Evolutionary conservation across 2,888 invertebrate genomes (phyloP).

Genomic region (Apamea epomidion): DNA sequence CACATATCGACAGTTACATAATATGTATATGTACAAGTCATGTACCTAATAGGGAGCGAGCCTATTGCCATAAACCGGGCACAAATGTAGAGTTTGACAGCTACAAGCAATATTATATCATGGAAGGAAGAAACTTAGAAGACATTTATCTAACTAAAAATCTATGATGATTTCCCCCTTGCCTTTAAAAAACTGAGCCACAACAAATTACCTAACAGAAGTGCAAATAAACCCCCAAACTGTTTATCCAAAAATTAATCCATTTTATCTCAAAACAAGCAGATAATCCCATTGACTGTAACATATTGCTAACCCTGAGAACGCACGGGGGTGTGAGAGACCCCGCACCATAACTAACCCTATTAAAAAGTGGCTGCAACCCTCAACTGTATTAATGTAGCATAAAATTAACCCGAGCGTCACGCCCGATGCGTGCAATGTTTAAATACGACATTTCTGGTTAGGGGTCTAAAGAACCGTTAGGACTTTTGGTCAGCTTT

Average conservation of each 20-base stretch:
- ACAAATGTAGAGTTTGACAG: background rate
- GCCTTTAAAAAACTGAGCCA: background rate
- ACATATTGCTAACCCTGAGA: slow-evolving; percentile 85
- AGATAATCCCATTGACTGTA: slow-evolving; percentile 81
- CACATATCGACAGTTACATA: background rate
- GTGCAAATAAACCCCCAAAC: slow-evolving; percentile 61
- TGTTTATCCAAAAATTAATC: slow-evolving; percentile 67
- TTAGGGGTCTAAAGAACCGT: slow-evolving; percentile 70
- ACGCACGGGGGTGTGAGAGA: slow-evolving; percentile 77
- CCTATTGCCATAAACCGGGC: background rate
- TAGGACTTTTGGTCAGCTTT: slow-evolving; percentile 69
- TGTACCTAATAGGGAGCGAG: background rate
- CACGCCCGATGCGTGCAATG: slow-evolving; percentile 83
- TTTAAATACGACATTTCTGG: slow-evolving; percentile 77
- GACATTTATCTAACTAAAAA: background rate
- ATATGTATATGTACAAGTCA: background rate
- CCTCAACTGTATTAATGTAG: slow-evolving; percentile 87
- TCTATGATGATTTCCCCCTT: background rate
- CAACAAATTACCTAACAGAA: slow-evolving; percentile 20
- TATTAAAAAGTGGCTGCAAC: slow-evolving; percentile 88
- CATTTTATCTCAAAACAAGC: slow-evolving; percentile 75
- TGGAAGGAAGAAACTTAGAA: background rate
- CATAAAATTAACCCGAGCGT: slow-evolving; percentile 89
- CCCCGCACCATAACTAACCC: slow-evolving; percentile 88
- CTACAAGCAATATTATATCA: background rate